Conservation (phyloP, 2,113 vertebrate species). For the Strix aluco region DNA sequence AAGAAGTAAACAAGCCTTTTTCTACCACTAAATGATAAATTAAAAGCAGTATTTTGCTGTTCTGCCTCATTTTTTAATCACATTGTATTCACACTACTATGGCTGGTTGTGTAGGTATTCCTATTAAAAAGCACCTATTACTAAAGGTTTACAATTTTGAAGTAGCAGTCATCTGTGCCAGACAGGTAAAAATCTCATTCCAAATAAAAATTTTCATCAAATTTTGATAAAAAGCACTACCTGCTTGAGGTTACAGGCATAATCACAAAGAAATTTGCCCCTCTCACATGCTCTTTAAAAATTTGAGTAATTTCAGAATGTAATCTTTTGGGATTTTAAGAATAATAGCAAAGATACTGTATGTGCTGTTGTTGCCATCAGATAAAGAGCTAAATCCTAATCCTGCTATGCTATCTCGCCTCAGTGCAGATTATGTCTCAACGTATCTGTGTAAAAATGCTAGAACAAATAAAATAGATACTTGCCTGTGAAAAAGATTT, state of each 20-base stretch:
- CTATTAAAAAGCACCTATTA: constrained; percentile 58
- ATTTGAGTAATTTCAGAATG: background rate
- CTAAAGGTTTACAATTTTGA: constrained; percentile 51
- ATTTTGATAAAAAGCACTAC: background rate
- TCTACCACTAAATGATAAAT: constrained; percentile 76
- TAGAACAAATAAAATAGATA: background rate
- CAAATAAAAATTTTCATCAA: constrained; percentile 43
- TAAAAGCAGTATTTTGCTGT: constrained; percentile 72
- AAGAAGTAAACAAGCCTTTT: constrained; percentile 76
- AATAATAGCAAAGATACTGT: background rate
- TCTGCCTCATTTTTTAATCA: constrained; percentile 74
- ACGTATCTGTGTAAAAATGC: background rate
- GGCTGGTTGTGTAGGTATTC: constrained; percentile 52
- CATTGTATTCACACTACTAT: constrained; percentile 1
- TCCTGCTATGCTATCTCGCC: background rate
- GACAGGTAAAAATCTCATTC: constrained; percentile 56
- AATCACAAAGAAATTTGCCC: background rate
- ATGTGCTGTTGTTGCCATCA: background rate
- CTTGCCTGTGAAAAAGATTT: background rate
- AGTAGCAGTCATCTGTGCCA: constrained; percentile 50
- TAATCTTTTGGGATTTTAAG: background rate
- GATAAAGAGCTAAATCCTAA: constrained; percentile 20
- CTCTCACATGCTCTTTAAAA: background rate
- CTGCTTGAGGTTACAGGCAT: background rate
- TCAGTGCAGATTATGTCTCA: background rate